Percentiles rank a stretch among this genome's conserved stretches.
phyloP scores from a whole-genome alignment of 2,888 invertebrate species.

The Tolmerus cingulatus region DNA sequence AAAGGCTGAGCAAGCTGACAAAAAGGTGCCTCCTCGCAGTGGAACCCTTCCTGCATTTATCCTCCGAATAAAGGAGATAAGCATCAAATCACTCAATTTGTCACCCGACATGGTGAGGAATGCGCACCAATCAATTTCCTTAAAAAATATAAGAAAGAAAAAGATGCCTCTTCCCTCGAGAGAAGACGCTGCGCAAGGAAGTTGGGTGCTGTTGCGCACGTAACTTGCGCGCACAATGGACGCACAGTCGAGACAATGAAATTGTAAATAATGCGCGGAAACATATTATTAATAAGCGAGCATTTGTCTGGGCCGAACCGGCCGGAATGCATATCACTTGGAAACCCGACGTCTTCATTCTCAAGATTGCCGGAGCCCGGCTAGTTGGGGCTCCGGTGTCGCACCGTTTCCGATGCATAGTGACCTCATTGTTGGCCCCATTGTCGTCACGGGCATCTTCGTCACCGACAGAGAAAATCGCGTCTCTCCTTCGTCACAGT shows the following conservation, averaged over 20 bases:
- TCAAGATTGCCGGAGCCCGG: background rate
- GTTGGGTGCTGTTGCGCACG: background rate
- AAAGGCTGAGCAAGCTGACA: background rate
- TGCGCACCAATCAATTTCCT: constrained; percentile 49
- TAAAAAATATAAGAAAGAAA: background rate
- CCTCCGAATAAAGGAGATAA: constrained; percentile 48
- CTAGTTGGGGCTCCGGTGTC: background rate
- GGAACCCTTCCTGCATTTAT: constrained; percentile 30
- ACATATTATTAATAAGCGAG: constrained; percentile 37
- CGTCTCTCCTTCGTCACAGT: constrained; percentile 3
- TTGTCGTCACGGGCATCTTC: constrained; percentile 30
- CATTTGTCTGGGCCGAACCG: constrained; percentile 16
- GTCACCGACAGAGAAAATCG: background rate
- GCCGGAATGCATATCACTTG: background rate
- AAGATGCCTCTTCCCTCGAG: background rate
- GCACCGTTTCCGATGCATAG: background rate
- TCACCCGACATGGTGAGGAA: constrained; percentile 50
- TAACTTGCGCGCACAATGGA: constrained; percentile 15
- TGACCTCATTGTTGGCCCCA: constrained; percentile 26
- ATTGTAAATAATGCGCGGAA: constrained; percentile 40
- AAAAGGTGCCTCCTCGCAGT: background rate
- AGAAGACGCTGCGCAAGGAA: background rate
- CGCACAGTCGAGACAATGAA: constrained; percentile 32
- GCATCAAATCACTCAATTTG: constrained; percentile 52
- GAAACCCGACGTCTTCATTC: constrained; percentile 22